These are phyloP conservation scores for Camelus dromedarius DNA, from an alignment of 2,113 vertebrate species.

Conservation along the genomic window DNA sequence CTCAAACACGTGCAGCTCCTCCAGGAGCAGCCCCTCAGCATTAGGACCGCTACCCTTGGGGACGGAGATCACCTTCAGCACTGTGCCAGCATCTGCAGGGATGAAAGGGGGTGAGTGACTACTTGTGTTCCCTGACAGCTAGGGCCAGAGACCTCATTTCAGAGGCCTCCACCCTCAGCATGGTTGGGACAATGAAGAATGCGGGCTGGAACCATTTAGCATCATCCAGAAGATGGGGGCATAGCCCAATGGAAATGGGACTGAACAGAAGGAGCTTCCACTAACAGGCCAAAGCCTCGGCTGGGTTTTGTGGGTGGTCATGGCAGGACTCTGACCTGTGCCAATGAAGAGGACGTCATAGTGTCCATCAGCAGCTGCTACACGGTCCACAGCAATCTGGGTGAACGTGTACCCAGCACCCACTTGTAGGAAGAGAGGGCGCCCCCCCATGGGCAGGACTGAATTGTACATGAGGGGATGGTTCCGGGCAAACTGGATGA, in stretches of 20 bases:
- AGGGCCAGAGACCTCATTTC: background rate
- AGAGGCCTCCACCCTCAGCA: background rate
- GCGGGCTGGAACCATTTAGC: background rate
- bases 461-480: constrained; percentile 97
- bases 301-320: background rate
- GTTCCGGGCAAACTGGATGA: constrained; percentile 96
- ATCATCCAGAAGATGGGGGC: background rate
- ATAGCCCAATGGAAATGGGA: background rate
- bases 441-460: constrained; percentile 90
- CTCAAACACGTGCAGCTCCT: constrained; percentile 97
- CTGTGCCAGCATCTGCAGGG: constrained; percentile 92
- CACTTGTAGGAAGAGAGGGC: constrained; percentile 94
- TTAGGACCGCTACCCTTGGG: constrained; percentile 93
- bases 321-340: constrained; percentile 89
- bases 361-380: constrained; percentile 94
- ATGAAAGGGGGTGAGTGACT: background rate
- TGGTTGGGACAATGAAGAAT: background rate
- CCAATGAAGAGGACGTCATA: constrained; percentile 98
- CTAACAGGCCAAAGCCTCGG: background rate
- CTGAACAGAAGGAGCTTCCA: background rate
- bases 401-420: constrained; percentile 92
- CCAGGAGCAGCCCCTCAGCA: constrained; percentile 94
- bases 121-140: background rate
- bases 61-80: constrained; percentile 96
- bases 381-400: constrained; percentile 93